Evolutionary conservation across 1,140 invertebrate genomes (phyloP).

Genomic region (Musca domestica): DNA sequence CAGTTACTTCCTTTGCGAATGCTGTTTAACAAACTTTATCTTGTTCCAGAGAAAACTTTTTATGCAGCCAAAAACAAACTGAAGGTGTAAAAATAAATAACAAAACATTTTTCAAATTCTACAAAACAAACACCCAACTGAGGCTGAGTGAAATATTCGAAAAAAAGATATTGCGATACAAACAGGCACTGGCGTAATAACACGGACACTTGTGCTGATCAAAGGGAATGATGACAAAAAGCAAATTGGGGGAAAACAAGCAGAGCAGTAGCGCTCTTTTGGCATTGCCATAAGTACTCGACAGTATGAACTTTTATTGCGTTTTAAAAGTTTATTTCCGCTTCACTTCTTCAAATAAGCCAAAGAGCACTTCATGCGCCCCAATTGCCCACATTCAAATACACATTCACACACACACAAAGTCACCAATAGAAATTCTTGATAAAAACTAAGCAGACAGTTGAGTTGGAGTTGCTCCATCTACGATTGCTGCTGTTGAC

Average conservation of each 20-base stretch:
- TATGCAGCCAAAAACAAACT: constrained; percentile 3
- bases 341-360: constrained; percentile 20
- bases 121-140: neutral
- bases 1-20: neutral
- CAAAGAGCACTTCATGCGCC: constrained; percentile 10
- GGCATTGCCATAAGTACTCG: neutral
- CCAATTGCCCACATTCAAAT: neutral
- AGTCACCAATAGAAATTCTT: neutral
- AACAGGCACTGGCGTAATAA: neutral
- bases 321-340: constrained; percentile 22
- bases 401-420: neutral
- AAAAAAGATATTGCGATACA: neutral
- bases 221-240: neutral
- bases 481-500: neutral
- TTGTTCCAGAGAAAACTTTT: constrained; percentile 8
- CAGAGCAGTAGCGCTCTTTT: neutral
- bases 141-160: neutral
- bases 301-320: constrained; percentile 13
- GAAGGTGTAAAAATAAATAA: neutral
- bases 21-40: constrained; percentile 3
- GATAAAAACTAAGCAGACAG: constrained; percentile 3
- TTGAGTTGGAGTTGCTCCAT: no score
- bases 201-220: constrained; percentile 10
- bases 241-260: neutral
- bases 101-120: neutral